These are phyloP conservation scores for Dioctria linearis DNA, from an alignment of 2,888 invertebrate genomes.

Conservation along the genomic window DNA sequence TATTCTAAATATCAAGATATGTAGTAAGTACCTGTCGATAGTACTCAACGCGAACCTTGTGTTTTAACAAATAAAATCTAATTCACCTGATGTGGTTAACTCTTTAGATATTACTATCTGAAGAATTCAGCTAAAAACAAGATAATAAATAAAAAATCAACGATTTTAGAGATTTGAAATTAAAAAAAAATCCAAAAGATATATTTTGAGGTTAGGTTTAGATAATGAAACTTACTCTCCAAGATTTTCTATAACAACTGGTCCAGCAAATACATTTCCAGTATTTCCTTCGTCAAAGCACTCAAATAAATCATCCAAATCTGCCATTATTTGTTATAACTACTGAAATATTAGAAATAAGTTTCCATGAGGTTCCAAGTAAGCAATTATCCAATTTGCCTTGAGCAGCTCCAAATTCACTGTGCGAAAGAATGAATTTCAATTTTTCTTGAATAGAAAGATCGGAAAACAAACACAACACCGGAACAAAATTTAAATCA, in stretches of 20 bases:
- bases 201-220: constrained; percentile 4
- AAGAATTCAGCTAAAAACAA: constrained; percentile 43
- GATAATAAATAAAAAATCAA: neutral
- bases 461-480: too few relatives aligned
- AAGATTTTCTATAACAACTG: constrained; percentile 55
- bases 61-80: too few relatives aligned
- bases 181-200: neutral
- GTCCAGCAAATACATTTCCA: constrained; percentile 56
- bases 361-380: too few relatives aligned
- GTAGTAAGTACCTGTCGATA: too few relatives aligned
- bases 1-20: too few relatives aligned
- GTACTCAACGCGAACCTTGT: too few relatives aligned
- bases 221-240: neutral
- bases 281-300: constrained; percentile 67
- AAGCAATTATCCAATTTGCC: neutral
- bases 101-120: too few relatives aligned
- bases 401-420: neutral
- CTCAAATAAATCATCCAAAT: constrained; percentile 69
- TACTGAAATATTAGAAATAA: too few relatives aligned
- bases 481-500: too few relatives aligned
- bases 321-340: constrained; percentile 62
- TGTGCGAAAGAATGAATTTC: neutral
- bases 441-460: too few relatives aligned
- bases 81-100: too few relatives aligned
- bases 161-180: neutral